phyloP scores from a whole-genome alignment of 2,113 vertebrate genomes.

The Hyla sarda region DNA sequence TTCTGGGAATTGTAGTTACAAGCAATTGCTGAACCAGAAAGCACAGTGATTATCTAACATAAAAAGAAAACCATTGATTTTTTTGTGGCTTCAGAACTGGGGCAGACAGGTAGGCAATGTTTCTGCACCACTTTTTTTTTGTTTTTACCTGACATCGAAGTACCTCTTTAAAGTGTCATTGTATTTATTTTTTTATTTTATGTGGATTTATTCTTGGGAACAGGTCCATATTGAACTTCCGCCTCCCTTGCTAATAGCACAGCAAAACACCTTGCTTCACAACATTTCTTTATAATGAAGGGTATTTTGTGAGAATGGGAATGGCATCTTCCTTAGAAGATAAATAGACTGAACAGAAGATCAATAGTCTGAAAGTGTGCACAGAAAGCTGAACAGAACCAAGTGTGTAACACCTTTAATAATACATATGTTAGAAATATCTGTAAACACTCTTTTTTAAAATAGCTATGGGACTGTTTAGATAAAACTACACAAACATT shows the following conservation, averaged over 20 bases:
- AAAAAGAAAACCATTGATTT: too few species aligned
- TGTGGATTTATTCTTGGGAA: not conserved
- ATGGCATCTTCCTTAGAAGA: not conserved
- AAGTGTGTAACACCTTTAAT: not conserved
- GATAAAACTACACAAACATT: not conserved
- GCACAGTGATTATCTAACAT: too few species aligned
- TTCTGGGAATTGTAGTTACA: too few species aligned
- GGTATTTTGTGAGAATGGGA: not conserved
- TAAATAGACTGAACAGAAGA: not conserved
- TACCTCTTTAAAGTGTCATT: too few species aligned
- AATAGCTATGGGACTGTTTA: not conserved
- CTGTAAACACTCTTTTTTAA: not conserved
- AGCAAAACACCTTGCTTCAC: not conserved
- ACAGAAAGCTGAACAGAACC: not conserved
- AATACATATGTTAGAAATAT: not conserved
- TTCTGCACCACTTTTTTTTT: too few species aligned
- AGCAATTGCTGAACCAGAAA: too few species aligned
- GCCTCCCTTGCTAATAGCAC: not conserved
- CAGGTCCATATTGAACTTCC: not conserved
- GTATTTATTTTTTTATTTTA: not conserved
- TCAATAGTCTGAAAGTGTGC: not conserved
- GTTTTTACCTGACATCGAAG: too few species aligned
- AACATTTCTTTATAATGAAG: not conserved
- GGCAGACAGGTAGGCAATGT: too few species aligned
- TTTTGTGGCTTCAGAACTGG: too few species aligned